A percentile compares a stretch with the other conserved stretches of the same genome.
These are phyloP conservation scores for Pseudachorutes palmiensis DNA, from an alignment of 1,140 invertebrate species.

Conservation along the genomic window DNA sequence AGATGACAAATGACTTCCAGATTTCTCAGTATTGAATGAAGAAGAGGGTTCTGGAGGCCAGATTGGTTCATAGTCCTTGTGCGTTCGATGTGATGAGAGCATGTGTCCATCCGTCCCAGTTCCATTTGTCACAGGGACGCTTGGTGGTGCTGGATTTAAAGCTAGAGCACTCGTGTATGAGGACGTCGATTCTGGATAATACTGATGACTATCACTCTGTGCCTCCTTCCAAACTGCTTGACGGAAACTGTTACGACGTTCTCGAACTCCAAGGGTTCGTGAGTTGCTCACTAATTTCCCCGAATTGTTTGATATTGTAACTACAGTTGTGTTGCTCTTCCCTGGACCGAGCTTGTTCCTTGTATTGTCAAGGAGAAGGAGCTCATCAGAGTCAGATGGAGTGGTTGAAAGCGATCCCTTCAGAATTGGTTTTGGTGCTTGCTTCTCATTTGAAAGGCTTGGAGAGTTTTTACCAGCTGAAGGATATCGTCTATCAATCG, in stretches of 20 bases:
- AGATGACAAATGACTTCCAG: neutral
- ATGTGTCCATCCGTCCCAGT: neutral
- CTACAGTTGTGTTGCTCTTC: neutral
- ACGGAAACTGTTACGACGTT: constrained; percentile 45
- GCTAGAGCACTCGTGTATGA: too few species aligned
- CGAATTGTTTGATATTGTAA: constrained; percentile 4
- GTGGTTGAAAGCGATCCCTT: constrained; percentile 33
- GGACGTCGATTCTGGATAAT: too few species aligned
- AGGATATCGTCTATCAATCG: constrained; percentile 24
- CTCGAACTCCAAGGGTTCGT: constrained; percentile 40
- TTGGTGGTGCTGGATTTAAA: too few species aligned
- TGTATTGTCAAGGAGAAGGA: too few species aligned
- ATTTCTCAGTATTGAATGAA: neutral
- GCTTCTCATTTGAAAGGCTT: neutral
- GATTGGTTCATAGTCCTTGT: constrained; percentile 36
- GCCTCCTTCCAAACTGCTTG: constrained; percentile 42
- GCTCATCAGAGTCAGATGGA: constrained; percentile 34
- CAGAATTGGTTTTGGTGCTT: constrained; percentile 15
- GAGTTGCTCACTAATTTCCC: neutral
- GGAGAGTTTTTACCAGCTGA: neutral
- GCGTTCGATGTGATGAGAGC: constrained; percentile 10
- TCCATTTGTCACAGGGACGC: too few species aligned
- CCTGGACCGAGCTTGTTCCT: constrained; percentile 5
- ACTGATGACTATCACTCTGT: constrained; percentile 18
- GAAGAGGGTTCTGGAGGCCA: constrained; percentile 26